Conservation (phyloP, 2,113 vertebrate species). For the Cromileptes altivelis region DNA sequence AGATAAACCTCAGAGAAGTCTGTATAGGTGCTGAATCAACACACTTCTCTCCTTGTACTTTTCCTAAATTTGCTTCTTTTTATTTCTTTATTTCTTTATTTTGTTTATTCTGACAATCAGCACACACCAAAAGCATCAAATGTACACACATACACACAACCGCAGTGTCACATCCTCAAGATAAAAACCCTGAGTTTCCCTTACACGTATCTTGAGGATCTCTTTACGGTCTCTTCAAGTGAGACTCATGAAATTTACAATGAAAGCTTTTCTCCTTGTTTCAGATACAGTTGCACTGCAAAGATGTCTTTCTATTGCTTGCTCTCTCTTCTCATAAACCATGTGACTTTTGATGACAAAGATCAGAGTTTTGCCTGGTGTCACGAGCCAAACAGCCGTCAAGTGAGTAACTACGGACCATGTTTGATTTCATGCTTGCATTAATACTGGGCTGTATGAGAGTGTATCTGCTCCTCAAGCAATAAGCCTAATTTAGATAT, state of each 20-base stretch:
- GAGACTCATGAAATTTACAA: constrained; percentile 22
- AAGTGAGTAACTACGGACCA: constrained; percentile 3
- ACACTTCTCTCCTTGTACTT: constrained; percentile 52
- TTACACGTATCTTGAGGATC: constrained; percentile 23
- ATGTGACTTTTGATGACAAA: constrained; percentile 6
- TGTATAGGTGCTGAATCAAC: constrained; percentile 74
- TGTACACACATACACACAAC: constrained; percentile 20
- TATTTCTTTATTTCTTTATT: constrained; percentile 16
- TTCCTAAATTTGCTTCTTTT: constrained; percentile 17
- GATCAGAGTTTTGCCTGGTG: constrained; percentile 17
- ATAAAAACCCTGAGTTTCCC: constrained; percentile 28
- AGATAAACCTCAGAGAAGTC: constrained; percentile 63
- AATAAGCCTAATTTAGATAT: constrained; percentile 73
- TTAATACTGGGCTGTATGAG: constrained; percentile 24
- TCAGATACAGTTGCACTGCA: constrained; percentile 75
- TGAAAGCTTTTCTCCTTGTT: constrained; percentile 61
- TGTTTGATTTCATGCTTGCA: constrained; percentile 24
- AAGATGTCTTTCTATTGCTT: constrained; percentile 76
- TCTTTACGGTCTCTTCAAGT: neutral
- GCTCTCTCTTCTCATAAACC: constrained; percentile 76
- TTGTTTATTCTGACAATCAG: constrained; percentile 80
- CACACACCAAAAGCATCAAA: constrained; percentile 66
- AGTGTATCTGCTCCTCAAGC: constrained; percentile 71
- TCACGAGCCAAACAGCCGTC: constrained; percentile 14
- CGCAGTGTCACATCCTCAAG: constrained; percentile 49